A percentile compares a stretch with the other conserved stretches of the same genome.
Evolutionary conservation across 2,797 vertebrate species (phyloP).

Genomic region (Acrossocheilus wenchowensis): DNA sequence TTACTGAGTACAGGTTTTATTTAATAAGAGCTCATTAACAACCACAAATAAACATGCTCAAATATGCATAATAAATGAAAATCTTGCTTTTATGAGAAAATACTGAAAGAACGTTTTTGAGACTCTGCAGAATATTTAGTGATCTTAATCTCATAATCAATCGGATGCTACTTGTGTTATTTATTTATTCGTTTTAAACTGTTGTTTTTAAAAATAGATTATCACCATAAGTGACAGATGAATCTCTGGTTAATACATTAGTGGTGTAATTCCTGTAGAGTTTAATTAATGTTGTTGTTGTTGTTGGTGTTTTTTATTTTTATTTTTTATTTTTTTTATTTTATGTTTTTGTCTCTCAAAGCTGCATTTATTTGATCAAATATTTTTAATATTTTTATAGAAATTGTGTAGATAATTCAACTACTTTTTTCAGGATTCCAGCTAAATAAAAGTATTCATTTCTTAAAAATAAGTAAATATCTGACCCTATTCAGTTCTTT

Average conservation of each 20-base stretch:
- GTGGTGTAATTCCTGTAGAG: background rate
- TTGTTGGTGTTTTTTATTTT: no score
- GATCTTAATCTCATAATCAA: background rate
- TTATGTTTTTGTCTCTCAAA: background rate
- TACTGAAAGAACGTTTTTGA: background rate
- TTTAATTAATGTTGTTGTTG: background rate
- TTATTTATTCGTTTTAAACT: background rate
- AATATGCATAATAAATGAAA: background rate
- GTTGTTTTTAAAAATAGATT: background rate
- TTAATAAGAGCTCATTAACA: slow-evolving; percentile 18
- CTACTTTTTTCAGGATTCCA: background rate
- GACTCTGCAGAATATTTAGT: background rate
- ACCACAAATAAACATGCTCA: background rate
- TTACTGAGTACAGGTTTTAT: slow-evolving; percentile 8
- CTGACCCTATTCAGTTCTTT: no score
- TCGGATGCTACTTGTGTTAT: background rate
- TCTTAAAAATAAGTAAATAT: no score
- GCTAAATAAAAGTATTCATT: background rate
- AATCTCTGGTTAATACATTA: background rate
- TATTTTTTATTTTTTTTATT: no score
- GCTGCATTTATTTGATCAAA: background rate
- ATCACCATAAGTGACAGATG: background rate
- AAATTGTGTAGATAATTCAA: background rate
- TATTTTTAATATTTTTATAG: background rate
- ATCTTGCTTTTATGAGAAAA: background rate